Conservation (phyloP, 2,888 invertebrate species). For the Pharmacophagus antenor region DNA sequence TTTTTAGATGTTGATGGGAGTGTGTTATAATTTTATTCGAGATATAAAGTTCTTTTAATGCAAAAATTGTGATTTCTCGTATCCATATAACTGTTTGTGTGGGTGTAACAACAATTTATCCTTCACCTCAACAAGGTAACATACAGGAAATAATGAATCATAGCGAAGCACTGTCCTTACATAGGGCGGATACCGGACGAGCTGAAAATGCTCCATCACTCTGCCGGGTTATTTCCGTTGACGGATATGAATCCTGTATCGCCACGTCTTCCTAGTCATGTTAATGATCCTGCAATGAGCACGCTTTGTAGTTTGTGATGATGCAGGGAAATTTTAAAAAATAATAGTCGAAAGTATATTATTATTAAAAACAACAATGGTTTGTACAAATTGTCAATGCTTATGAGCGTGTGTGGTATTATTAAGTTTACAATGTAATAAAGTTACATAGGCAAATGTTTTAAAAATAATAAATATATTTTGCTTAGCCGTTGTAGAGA, state of each 20-base stretch:
- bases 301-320: neutral
- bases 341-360: no score
- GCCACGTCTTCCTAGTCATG: constrained; percentile 35
- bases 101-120: constrained; percentile 23
- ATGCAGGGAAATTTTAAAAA: neutral
- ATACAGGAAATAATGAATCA: constrained; percentile 44
- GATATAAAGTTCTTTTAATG: no score
- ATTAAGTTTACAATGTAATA: no score
- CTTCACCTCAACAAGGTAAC: constrained; percentile 25
- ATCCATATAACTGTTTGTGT: neutral
- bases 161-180: constrained; percentile 40
- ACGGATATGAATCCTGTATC: constrained; percentile 45
- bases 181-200: constrained; percentile 39
- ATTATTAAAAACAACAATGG: no score
- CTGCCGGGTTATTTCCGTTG: constrained; percentile 40
- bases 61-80: no score
- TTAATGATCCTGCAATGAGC: constrained; percentile 16
- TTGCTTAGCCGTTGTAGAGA: no score
- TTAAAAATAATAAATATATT: no score
- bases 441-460: no score
- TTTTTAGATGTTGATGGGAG: no score
- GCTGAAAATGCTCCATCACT: constrained; percentile 46
- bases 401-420: no score
- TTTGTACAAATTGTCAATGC: no score
- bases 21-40: no score